Conservation (phyloP, 2,888 invertebrate genomes). For the Trichogramma evanescens region DNA sequence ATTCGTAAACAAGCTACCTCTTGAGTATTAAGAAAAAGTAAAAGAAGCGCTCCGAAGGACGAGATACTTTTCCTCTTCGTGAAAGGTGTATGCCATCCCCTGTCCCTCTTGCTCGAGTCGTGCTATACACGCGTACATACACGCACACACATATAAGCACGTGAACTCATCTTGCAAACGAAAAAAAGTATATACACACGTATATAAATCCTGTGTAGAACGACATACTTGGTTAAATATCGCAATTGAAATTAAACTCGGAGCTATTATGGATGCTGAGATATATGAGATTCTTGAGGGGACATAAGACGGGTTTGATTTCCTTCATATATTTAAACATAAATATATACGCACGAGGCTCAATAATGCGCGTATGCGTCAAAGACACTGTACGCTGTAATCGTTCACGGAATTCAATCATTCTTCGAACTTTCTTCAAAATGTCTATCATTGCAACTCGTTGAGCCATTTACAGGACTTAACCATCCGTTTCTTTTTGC, state of each 20-base stretch:
- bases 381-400: no score
- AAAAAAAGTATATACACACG: no score
- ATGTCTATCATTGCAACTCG: no score
- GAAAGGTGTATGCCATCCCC: neutral
- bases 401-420: no score
- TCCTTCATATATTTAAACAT: neutral
- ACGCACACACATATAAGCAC: neutral
- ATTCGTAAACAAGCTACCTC: conserved; percentile 18
- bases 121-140: conserved; percentile 5
- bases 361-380: no score
- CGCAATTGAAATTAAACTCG: conserved; percentile 16
- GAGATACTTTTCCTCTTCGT: neutral
- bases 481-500: no score
- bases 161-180: no score
- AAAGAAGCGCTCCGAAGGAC: neutral
- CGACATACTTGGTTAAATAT: conserved; percentile 12
- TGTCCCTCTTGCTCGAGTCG: neutral
- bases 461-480: no score
- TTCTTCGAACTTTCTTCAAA: no score
- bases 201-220: neutral
- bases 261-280: conserved; percentile 11
- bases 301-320: conserved; percentile 12
- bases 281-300: neutral
- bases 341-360: no score
- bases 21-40: conserved; percentile 4